phyloP scores from a whole-genome alignment of 2,797 vertebrate species.

The Molossus molossus region DNA sequence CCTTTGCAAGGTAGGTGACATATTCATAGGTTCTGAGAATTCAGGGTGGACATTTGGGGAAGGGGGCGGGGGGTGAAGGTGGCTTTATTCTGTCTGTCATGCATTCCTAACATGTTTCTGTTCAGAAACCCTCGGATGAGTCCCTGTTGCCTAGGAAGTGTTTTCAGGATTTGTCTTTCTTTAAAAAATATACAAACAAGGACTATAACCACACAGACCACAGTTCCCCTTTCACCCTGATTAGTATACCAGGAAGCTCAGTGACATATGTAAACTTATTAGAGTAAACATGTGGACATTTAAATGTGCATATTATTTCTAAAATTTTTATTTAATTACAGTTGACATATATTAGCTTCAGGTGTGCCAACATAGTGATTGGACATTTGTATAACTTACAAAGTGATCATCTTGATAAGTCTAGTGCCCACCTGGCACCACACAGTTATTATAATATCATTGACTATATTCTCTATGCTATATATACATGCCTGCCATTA shows the following conservation, averaged over 20 bases:
- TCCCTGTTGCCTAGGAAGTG: neutral
- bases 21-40: neutral
- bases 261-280: neutral
- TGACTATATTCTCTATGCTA: neutral
- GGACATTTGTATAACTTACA: neutral
- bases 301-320: neutral
- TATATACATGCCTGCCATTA: neutral
- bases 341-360: neutral
- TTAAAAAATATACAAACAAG: neutral
- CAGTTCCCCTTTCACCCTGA: neutral
- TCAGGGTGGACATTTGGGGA: neutral
- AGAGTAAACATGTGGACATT: neutral
- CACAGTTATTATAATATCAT: neutral
- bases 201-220: neutral
- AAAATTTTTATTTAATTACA: neutral
- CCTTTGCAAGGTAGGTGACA: neutral
- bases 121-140: neutral
- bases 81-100: neutral
- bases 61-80: rapidly evolving
- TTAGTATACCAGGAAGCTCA: neutral
- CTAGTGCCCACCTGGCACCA: neutral
- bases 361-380: neutral
- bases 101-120: neutral
- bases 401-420: neutral
- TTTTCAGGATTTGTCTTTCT: neutral